phyloP scores from a whole-genome alignment of 2,888 invertebrate species.

The Tipula helvola region DNA sequence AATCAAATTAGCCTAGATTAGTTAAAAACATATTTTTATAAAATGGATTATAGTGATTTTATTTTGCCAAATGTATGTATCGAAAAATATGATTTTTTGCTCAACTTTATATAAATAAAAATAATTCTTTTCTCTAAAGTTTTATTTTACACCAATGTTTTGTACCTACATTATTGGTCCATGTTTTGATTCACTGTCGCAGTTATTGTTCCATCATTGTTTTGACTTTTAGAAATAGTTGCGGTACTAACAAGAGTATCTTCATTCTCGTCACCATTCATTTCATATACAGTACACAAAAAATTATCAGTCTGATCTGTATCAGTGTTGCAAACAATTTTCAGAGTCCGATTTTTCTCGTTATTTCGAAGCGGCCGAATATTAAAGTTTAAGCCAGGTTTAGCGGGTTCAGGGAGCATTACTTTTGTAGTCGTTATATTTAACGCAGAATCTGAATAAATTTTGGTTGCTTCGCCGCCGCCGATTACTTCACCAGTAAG shows the following conservation, averaged over 20 bases:
- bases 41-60: conserved; percentile 10
- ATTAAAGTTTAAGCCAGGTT: neutral
- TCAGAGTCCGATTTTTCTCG: neutral
- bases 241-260: neutral
- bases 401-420: neutral
- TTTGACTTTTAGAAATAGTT: neutral
- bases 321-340: neutral
- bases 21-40: neutral
- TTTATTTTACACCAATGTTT: neutral
- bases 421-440: neutral
- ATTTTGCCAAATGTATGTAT: conserved; percentile 9
- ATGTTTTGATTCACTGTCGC: neutral
- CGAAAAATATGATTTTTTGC: neutral
- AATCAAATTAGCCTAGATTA: neutral
- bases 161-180: neutral
- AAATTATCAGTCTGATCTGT: neutral
- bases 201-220: neutral
- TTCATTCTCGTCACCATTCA: neutral
- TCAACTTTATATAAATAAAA: neutral
- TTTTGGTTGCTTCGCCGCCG: neutral
- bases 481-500: neutral
- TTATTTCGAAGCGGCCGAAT: neutral
- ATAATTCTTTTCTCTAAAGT: neutral
- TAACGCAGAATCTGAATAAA: neutral
- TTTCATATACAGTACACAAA: neutral